These are phyloP conservation scores for Arctia plantaginis DNA, from an alignment of 2,888 invertebrate species.

Conservation along the genomic window DNA sequence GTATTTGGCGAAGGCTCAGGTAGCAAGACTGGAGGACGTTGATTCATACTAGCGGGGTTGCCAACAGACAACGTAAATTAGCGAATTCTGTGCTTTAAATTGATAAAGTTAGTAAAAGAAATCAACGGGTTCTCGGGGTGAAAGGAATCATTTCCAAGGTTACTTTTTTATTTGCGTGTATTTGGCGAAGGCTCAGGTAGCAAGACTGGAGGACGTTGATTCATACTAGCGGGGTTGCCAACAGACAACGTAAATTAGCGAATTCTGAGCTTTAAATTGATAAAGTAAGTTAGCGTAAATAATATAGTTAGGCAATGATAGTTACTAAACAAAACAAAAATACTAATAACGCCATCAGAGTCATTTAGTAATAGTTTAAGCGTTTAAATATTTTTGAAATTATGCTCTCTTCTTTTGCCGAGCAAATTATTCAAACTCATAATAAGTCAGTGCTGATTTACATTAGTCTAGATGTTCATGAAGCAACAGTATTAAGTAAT, in stretches of 20 bases:
- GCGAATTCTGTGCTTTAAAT: neutral
- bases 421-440: neutral
- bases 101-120: neutral
- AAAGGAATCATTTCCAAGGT: slow-evolving; percentile 62
- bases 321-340: neutral
- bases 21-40: slow-evolving; percentile 64
- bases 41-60: slow-evolving; percentile 62
- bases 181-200: slow-evolving; percentile 70
- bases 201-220: slow-evolving; percentile 68
- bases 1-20: slow-evolving; percentile 68
- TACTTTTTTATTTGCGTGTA: slow-evolving; percentile 50
- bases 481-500: neutral
- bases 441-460: neutral
- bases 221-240: slow-evolving; percentile 54
- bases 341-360: neutral
- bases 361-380: neutral
- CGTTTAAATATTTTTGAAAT: neutral
- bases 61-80: slow-evolving; percentile 17
- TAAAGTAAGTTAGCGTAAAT: neutral
- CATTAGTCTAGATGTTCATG: neutral
- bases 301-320: neutral
- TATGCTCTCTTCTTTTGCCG: neutral
- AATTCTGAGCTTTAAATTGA: neutral
- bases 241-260: slow-evolving; percentile 14
- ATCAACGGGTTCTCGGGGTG: too few relatives aligned